Conservation (phyloP, 1,140 invertebrate species). For the Lanistes nyassanus region DNA sequence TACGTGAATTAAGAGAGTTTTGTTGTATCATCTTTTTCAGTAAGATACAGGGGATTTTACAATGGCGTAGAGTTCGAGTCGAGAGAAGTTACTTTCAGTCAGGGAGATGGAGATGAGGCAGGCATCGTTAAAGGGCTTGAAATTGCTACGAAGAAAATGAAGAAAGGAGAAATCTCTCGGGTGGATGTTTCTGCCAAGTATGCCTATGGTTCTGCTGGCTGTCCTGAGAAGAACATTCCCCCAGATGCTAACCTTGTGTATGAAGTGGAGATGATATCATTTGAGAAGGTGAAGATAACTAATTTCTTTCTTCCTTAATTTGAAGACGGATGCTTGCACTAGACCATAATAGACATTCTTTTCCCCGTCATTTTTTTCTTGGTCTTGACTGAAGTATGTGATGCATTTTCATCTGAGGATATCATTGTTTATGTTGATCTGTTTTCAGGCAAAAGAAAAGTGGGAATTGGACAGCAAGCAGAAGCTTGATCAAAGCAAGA, state of each 20-base stretch:
- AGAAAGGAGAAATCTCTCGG: slow-evolving; percentile 81
- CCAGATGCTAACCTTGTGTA: slow-evolving; percentile 84
- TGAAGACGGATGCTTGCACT: not conserved
- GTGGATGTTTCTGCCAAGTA: slow-evolving; percentile 80
- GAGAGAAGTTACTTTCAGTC: slow-evolving; percentile 80
- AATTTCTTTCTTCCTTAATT: not conserved
- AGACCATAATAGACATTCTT: no score
- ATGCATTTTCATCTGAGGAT: no score
- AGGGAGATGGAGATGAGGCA: slow-evolving; percentile 86
- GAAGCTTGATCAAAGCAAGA: slow-evolving; percentile 83
- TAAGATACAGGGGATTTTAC: slow-evolving; percentile 81
- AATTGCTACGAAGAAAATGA: slow-evolving; percentile 84
- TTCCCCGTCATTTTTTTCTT: no score
- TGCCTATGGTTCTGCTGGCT: slow-evolving; percentile 83
- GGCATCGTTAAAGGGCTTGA: slow-evolving; percentile 87
- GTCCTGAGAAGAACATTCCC: slow-evolving; percentile 80
- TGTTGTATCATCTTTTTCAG: slow-evolving; percentile 67
- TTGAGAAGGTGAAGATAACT: slow-evolving; percentile 77
- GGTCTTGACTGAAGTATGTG: no score
- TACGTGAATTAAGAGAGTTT: no score
- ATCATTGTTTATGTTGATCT: not conserved
- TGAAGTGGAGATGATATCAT: slow-evolving; percentile 78
- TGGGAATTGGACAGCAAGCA: slow-evolving; percentile 84
- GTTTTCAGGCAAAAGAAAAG: slow-evolving; percentile 74
- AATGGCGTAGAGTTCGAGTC: slow-evolving; percentile 76